These are phyloP conservation scores for Hippopotamyrus pictus DNA, from an alignment of 2,797 vertebrate genomes.

Conservation along the genomic window DNA sequence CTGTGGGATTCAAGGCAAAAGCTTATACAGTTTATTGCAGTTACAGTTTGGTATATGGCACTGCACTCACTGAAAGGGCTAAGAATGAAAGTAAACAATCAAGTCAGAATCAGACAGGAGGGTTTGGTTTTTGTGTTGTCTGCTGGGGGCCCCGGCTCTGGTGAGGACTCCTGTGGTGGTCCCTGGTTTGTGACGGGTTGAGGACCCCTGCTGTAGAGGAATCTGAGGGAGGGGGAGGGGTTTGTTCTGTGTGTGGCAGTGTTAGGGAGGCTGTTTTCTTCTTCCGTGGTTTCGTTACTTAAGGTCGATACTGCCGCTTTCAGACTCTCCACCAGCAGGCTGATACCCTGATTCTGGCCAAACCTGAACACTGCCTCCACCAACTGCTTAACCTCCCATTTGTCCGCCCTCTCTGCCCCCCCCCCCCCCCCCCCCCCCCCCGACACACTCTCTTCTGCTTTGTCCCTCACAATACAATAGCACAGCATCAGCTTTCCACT, in stretches of 20 bases:
- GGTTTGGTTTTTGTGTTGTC: background rate
- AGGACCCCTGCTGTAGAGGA: background rate
- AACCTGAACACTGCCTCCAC: background rate
- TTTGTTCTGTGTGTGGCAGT: background rate
- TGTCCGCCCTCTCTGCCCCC: background rate
- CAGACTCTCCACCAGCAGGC: background rate
- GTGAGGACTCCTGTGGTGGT: background rate
- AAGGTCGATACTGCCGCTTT: background rate
- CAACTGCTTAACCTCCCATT: background rate
- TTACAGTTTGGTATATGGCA: background rate
- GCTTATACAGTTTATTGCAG: no score
- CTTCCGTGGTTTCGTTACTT: background rate
- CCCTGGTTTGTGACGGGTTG: background rate
- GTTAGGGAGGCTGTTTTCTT: background rate
- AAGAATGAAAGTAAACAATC: background rate
- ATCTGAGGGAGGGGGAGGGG: background rate
- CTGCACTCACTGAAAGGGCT: background rate
- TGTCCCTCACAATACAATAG: background rate
- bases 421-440: no score
- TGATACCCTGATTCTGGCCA: background rate
- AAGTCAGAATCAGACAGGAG: background rate
- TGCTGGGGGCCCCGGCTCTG: background rate
- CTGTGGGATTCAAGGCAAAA: background rate
- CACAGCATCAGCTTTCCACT: background rate
- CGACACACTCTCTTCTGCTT: background rate